phyloP scores from a whole-genome alignment of 1,140 invertebrate species.

The Sarcophaga bullata region DNA sequence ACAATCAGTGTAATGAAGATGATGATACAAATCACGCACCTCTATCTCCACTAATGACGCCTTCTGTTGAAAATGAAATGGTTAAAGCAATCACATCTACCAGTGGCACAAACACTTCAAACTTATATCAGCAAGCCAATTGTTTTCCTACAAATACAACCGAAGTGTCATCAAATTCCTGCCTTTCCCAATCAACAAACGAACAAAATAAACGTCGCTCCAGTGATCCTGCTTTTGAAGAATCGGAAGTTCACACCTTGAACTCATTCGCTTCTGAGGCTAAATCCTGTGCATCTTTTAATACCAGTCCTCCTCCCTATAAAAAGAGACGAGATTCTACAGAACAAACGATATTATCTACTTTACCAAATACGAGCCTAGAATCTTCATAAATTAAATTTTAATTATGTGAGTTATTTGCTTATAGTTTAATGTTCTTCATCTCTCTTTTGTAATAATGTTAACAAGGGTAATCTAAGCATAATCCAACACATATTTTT shows the following conservation, averaged over 20 bases:
- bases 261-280: background rate
- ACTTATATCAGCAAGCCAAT: background rate
- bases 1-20: constrained; percentile 39
- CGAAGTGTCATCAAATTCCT: background rate
- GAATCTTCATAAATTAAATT: background rate
- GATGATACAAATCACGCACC: constrained; percentile 46
- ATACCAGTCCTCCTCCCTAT: constrained; percentile 20
- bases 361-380: background rate
- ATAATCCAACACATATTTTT: background rate
- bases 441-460: background rate
- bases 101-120: background rate
- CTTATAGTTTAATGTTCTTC: background rate
- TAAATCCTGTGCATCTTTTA: background rate
- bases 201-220: constrained; percentile 13
- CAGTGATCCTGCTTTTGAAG: background rate
- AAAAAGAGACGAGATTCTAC: constrained; percentile 33
- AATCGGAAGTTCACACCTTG: background rate
- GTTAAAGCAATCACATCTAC: constrained; percentile 54
- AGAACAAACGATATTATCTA: background rate
- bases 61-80: constrained; percentile 58
- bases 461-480: background rate
- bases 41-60: constrained; percentile 54
- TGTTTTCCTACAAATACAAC: background rate
- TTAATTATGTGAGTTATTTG: background rate
- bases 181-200: background rate